Conservation (phyloP, 1,140 invertebrate genomes). For the Pararge aegeria region DNA sequence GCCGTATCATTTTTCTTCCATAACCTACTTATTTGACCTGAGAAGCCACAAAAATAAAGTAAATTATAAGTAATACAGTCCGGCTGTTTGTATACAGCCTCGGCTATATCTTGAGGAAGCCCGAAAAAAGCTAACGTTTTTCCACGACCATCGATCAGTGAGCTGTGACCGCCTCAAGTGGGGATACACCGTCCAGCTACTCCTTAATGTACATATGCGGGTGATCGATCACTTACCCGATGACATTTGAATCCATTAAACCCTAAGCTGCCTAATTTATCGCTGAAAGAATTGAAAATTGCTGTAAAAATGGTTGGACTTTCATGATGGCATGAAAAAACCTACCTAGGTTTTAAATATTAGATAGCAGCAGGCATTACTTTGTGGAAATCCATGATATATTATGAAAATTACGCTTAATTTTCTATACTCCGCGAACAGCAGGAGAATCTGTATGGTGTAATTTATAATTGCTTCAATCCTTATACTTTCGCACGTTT, state of each 20-base stretch:
- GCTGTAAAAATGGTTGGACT: conserved; percentile 7
- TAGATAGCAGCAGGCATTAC: too few relatives aligned
- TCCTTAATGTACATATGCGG: conserved; percentile 59
- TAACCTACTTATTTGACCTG: background rate
- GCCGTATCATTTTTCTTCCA: background rate
- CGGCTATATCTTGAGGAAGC: background rate
- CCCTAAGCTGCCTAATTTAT: conserved; percentile 66
- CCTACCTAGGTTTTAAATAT: too few relatives aligned
- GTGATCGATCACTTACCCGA: conserved; percentile 60
- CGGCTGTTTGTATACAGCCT: conserved; percentile 5
- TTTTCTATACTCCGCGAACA: too few relatives aligned
- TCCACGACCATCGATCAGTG: conserved; percentile 54
- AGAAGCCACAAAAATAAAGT: conserved; percentile 1
- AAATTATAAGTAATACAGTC: conserved; percentile 5
- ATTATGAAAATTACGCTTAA: too few relatives aligned
- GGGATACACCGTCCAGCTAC: conserved; percentile 44
- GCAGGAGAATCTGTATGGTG: too few relatives aligned
- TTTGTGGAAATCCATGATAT: too few relatives aligned
- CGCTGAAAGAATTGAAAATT: conserved; percentile 57
- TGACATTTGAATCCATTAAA: conserved; percentile 69
- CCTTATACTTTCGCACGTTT: too few relatives aligned
- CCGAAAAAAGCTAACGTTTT: conserved; percentile 21
- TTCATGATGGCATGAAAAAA: too few relatives aligned
- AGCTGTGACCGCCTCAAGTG: conserved; percentile 29
- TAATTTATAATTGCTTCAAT: too few relatives aligned